Percentiles rank a stretch among this genome's conserved stretches.
Conservation (phyloP, 2,888 invertebrate genomes). For the Steromphala cineraria region DNA sequence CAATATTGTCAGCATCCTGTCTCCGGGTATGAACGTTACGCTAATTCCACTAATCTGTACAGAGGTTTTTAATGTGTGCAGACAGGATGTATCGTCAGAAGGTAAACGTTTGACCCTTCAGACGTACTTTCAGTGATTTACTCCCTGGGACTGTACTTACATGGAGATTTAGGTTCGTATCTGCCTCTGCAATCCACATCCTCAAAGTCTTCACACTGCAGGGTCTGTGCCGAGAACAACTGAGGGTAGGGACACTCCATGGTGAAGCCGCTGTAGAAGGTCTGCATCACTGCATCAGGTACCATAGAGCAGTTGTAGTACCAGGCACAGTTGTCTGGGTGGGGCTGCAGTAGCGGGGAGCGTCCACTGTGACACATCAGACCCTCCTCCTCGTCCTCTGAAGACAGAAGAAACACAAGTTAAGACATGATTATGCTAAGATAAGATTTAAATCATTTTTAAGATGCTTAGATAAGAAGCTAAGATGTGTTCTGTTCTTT, state of each 20-base stretch:
- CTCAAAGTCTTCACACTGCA: constrained; percentile 56
- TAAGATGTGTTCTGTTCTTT: too few relatives aligned
- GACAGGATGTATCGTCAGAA: too few relatives aligned
- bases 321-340: constrained; percentile 61
- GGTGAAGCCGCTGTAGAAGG: constrained; percentile 38
- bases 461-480: too few relatives aligned
- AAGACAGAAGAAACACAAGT: neutral
- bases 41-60: too few relatives aligned
- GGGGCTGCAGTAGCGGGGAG: constrained; percentile 41
- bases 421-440: too few relatives aligned
- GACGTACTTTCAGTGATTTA: too few relatives aligned
- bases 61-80: too few relatives aligned
- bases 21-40: too few relatives aligned
- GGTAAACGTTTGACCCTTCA: too few relatives aligned
- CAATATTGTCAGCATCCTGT: too few relatives aligned
- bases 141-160: constrained; percentile 49
- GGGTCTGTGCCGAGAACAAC: constrained; percentile 51
- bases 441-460: too few relatives aligned
- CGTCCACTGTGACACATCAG: constrained; percentile 29
- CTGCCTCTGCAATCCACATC: constrained; percentile 55
- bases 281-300: constrained; percentile 40
- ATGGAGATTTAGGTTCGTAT: constrained; percentile 48
- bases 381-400: neutral
- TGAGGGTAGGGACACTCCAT: constrained; percentile 62
- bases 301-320: constrained; percentile 60